Evolutionary conservation across 2,113 vertebrate species (phyloP), one percentile per base, ranked within the genome.

Genomic region (Notechis scutatus): DNA sequence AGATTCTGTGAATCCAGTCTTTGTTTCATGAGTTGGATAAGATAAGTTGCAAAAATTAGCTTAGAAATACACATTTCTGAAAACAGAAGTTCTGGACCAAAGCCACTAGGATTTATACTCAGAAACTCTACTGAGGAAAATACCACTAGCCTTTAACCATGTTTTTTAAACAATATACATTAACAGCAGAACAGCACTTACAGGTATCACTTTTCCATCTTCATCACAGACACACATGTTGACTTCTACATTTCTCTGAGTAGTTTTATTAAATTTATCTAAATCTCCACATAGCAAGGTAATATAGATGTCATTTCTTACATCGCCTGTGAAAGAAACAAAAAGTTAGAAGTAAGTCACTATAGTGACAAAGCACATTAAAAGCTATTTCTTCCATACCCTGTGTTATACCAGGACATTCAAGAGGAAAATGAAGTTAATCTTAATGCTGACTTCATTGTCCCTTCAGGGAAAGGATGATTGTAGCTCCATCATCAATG

Each of bases 281-380:
- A 99, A 99, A 97, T 99, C 99, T 39, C 99, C 99, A 2, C 97
- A 97, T 55, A 98, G 94, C 94, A 99, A 92, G 5, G 98, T 99
- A 93, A 99, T 98, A 96, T 99, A 99, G 96, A 99, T 99, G 96
- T 99, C 99, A 50, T 99, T 99, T 95, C 99, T 98, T 92, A 99
- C 98, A 93, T 99, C 99, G 42, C 99, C 98, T 98, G 69, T 61
- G 91, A 95, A 81, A 91, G n/a, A 96, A 94, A 96, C 7, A 59
- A 92, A 91, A 91, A 1, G 88, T 94, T 91, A 95, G 59, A 92
- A 89, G 69, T 52, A 92, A 34, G n/a, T 1, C 15, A 23, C 2
- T 29, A 21, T 14, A 20, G 12, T 1, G 50, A 95, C 55, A 87
- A 34, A 54, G 0, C 0, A 85, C 24, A 34, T 92, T 39, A 55